Evolutionary conservation across 2,797 vertebrate genomes (phyloP).

Genomic region (Myioborus miniatus): DNA sequence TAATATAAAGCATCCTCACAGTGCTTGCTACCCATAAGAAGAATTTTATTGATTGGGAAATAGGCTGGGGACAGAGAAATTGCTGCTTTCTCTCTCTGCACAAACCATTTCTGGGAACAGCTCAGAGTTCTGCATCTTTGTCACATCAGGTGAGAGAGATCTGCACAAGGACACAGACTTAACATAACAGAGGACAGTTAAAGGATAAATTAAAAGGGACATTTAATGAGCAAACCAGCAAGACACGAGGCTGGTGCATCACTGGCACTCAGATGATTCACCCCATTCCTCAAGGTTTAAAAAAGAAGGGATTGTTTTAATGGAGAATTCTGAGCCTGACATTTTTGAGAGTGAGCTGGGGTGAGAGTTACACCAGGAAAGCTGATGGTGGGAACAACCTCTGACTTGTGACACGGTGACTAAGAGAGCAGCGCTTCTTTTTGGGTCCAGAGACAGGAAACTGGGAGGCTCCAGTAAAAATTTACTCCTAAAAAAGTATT

Average conservation of each 20-base stretch:
- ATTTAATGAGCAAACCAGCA: not conserved
- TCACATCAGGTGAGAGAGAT: not conserved
- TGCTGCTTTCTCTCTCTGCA: not conserved
- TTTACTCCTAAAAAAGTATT: not conserved
- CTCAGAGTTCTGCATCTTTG: not conserved
- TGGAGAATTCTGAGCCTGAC: accelerated
- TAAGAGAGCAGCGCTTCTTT: accelerated
- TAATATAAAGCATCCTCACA: not conserved
- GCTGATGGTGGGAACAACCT: not conserved
- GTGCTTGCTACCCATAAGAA: not conserved
- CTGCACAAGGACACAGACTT: not conserved
- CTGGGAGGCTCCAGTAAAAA: not conserved
- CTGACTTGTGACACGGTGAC: accelerated
- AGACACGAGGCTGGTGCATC: accelerated
- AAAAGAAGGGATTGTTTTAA: not conserved
- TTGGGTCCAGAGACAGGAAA: not conserved
- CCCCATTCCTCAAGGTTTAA: accelerated
- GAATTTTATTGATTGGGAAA: not conserved
- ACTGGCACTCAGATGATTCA: not conserved
- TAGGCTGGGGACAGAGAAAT: not conserved
- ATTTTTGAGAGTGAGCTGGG: not conserved
- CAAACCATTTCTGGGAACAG: not conserved
- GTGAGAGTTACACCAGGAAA: not conserved
- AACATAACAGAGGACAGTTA: not conserved
- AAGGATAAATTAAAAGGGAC: not conserved